These are phyloP conservation scores for Eriosoma lanigerum DNA, from an alignment of 1,140 invertebrate species.

Conservation along the genomic window DNA sequence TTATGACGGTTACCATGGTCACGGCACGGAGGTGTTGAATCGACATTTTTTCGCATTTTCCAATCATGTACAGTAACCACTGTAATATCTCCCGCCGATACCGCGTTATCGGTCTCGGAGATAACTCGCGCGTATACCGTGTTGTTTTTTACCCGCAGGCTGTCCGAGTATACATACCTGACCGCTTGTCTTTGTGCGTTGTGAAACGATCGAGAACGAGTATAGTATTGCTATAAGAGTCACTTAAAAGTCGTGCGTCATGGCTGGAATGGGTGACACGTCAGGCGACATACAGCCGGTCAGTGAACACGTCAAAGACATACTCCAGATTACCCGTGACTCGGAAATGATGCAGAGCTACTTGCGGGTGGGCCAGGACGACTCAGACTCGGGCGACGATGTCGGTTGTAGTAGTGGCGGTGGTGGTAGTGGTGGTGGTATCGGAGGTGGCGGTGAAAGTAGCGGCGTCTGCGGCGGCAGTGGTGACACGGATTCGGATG, in stretches of 20 bases:
- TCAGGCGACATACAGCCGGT: slow-evolving; percentile 53
- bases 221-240: too few species aligned
- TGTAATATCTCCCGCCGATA: background rate
- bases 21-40: slow-evolving; percentile 23
- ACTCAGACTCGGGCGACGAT: slow-evolving; percentile 35
- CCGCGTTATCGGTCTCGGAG: too few species aligned
- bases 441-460: slow-evolving; percentile 46
- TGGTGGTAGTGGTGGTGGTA: slow-evolving; percentile 24
- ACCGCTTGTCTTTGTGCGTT: too few species aligned
- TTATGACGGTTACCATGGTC: background rate
- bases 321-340: slow-evolving; percentile 54
- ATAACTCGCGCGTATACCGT: slow-evolving; percentile 55
- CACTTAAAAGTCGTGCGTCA: background rate
- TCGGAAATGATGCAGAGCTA: slow-evolving; percentile 56
- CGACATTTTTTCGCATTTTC: slow-evolving; percentile 25
- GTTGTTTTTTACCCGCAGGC: slow-evolving; percentile 52
- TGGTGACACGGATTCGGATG: slow-evolving; percentile 14
- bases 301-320: slow-evolving; percentile 53
- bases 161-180: too few species aligned
- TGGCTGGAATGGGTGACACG: slow-evolving; percentile 39
- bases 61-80: slow-evolving; percentile 3
- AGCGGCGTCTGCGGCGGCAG: slow-evolving; percentile 52
- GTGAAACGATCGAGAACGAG: too few species aligned
- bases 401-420: background rate
- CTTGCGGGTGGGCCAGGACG: slow-evolving; percentile 53